phyloP scores from a whole-genome alignment of 2,888 invertebrate genomes.

The Stomorhina lunata region DNA sequence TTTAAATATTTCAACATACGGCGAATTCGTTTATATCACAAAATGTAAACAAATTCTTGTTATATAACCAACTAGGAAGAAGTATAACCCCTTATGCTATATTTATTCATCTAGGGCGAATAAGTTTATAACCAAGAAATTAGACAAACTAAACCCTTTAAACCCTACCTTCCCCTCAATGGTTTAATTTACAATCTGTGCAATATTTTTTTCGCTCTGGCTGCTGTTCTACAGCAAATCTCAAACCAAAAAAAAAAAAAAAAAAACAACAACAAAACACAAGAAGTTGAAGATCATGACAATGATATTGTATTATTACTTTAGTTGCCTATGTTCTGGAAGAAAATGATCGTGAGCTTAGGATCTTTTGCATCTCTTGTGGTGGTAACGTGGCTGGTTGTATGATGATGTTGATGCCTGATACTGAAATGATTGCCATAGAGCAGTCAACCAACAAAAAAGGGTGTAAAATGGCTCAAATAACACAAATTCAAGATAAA shows the following conservation, averaged over 20 bases:
- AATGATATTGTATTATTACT: conserved; percentile 57
- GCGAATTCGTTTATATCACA: too few relatives aligned
- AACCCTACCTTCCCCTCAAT: not conserved
- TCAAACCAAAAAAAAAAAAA: too few relatives aligned
- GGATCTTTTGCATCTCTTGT: conserved; percentile 46
- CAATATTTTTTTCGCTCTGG: not conserved
- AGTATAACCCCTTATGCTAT: too few relatives aligned
- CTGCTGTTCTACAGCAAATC: conserved; percentile 4
- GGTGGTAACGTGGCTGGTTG: conserved; percentile 9
- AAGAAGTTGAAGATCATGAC: conserved; percentile 60
- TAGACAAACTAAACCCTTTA: not conserved
- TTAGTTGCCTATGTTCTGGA: conserved; percentile 29
- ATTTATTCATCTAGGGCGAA: too few relatives aligned
- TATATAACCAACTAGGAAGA: too few relatives aligned
- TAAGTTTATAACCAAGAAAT: not conserved
- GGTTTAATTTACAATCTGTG: conserved; percentile 24
- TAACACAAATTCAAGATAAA: conserved; percentile 47
- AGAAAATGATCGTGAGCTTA: conserved; percentile 65
- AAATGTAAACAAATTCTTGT: too few relatives aligned
- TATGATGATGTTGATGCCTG: conserved; percentile 25
- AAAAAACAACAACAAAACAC: conserved; percentile 1
- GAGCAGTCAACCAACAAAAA: conserved; percentile 30
- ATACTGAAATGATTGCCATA: conserved; percentile 45
- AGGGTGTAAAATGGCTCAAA: conserved; percentile 65
- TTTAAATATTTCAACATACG: too few relatives aligned